Evolutionary conservation across 1,140 invertebrate genomes (phyloP), one percentile per base, ranked within the genome.

Genomic region (Macrobrachium nipponense): DNA sequence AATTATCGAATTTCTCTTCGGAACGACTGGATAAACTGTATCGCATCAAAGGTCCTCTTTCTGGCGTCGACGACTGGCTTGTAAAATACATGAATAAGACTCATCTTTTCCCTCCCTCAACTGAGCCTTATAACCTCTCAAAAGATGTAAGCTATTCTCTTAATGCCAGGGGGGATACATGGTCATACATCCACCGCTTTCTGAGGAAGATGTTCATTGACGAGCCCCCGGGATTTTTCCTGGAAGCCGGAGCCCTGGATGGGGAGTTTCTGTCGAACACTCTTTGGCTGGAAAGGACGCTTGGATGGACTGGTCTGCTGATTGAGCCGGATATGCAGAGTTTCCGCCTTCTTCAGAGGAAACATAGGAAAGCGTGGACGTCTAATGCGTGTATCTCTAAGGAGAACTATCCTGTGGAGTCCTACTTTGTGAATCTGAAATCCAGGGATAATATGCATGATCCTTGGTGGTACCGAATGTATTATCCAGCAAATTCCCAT

Each of bases 221-320:
- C 51, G 62, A 85, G 76, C 43, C 15, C 59, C 60, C 8, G n/a
- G 92, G 95, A 87, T 91, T 93, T 60, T 94, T 94, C 88, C 90
- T 94, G 15, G 94, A 95, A 90, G 92, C 93, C 68, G 92, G 94
- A 0, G 93, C 93, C 0, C 92, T 92, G 18, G 92, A 93, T 87
- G 93, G 93, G 0, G 92, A 93, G 92, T 79, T 91, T 91, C 91
- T 92, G 14, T 94, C 94, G 5, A 94, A 94, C 76, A 94, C 94
- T 0, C 91, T 93, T 79, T 95, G 93, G 93, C 90, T 94, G 44
- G 95, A 96, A 89, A 91, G 92, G 12, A 92, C 93, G 20, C 92
- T 95, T 12, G 92, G 92, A 75, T 97, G 96, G 96, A 92, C 92
- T 81, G 96, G 96, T 3, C 91, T 96, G 6, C 92, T 96, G 60